Evolutionary conservation across 2,888 invertebrate species (phyloP).

Genomic region (Drosophila pseudotalamancana): DNA sequence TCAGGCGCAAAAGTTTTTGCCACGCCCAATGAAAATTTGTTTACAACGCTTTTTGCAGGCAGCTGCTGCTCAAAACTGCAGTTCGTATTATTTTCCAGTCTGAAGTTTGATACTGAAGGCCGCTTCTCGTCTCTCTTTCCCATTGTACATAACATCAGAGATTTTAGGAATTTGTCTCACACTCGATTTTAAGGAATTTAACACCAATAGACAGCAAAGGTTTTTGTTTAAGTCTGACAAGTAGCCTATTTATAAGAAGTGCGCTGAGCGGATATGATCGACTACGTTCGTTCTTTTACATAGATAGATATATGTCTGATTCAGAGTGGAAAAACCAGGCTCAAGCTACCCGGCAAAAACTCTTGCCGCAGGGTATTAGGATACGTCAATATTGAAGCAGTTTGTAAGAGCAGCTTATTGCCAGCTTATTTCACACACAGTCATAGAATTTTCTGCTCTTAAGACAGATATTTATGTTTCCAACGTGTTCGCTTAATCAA

Average conservation of each 20-base stretch:
- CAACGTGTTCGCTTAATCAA: conserved; percentile 44
- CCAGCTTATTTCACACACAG: conserved; percentile 15
- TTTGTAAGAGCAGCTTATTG: conserved; percentile 4
- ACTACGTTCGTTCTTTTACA: too few species aligned
- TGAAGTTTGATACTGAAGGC: not conserved
- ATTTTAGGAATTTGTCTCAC: not conserved
- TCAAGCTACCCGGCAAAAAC: too few species aligned
- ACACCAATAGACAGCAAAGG: too few species aligned
- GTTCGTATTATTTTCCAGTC: not conserved
- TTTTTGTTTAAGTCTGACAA: too few species aligned
- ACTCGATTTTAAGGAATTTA: too few species aligned
- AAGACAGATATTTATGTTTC: conserved; percentile 20
- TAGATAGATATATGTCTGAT: too few species aligned
- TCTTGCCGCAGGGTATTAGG: not conserved
- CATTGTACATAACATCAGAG: not conserved
- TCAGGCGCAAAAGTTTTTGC: conserved; percentile 48
- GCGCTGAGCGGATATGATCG: too few species aligned
- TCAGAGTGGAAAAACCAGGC: too few species aligned
- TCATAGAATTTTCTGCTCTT: conserved; percentile 4
- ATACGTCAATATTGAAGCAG: conserved; percentile 2
- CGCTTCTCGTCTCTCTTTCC: not conserved
- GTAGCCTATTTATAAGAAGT: too few species aligned
- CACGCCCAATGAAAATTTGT: conserved; percentile 60
- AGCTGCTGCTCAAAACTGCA: conserved; percentile 25
- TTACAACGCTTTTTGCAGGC: conserved; percentile 45